Evolutionary conservation across 2,888 invertebrate species (phyloP).

Genomic region (Nymphalis urticae): DNA sequence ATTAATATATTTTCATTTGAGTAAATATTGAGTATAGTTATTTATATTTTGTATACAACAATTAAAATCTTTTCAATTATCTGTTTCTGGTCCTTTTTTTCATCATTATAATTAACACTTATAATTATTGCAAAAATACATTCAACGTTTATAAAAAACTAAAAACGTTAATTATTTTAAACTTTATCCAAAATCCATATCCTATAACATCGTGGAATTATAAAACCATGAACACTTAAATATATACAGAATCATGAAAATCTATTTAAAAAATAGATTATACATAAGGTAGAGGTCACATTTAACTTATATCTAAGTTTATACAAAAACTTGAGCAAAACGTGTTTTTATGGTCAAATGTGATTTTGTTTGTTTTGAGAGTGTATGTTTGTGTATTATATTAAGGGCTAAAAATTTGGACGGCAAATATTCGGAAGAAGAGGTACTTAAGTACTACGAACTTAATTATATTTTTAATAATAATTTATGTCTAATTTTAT

Average conservation of each 20-base stretch:
- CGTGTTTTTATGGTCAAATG: background rate
- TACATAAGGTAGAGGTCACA: too few species aligned
- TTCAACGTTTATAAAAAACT: background rate
- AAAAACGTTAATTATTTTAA: background rate
- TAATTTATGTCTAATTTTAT: slow-evolving; percentile 10
- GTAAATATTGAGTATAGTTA: too few species aligned
- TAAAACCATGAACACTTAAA: too few species aligned
- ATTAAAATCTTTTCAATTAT: background rate
- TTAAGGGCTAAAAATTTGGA: slow-evolving; percentile 21
- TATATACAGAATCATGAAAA: background rate
- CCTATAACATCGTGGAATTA: background rate
- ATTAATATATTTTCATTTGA: too few species aligned
- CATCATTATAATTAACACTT: background rate
- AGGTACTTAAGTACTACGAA: slow-evolving; percentile 1
- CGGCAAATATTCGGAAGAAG: slow-evolving; percentile 28
- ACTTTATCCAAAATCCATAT: background rate
- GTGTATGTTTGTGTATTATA: background rate
- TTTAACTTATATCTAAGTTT: background rate
- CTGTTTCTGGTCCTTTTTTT: background rate
- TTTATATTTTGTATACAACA: background rate
- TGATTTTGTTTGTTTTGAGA: background rate
- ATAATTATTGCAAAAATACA: slow-evolving; percentile 1
- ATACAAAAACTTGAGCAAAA: slow-evolving; percentile 8
- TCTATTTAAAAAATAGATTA: too few species aligned
- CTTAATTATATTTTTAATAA: slow-evolving; percentile 10